Percentiles rank a stretch among this genome's conserved stretches.
Evolutionary conservation across 2,888 invertebrate species (phyloP).

Genomic region (Rhagium mordax): DNA sequence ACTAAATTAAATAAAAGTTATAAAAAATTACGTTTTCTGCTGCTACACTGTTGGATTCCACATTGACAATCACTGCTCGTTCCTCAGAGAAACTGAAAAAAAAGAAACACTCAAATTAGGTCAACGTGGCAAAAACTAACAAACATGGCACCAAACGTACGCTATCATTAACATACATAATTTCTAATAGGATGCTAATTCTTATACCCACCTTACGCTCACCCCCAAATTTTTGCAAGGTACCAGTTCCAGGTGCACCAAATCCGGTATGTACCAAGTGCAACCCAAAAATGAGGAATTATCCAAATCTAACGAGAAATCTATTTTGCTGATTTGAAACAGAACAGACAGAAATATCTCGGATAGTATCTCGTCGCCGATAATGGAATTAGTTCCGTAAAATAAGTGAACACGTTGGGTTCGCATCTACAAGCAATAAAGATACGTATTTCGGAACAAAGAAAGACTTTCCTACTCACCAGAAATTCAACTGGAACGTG

Average conservation of each 20-base stretch:
- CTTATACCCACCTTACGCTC: slow-evolving; percentile 72
- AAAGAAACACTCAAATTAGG: background rate
- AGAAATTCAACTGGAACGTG: slow-evolving; percentile 70
- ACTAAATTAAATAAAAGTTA: background rate
- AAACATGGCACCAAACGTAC: too few species aligned
- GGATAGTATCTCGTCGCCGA: slow-evolving; percentile 77
- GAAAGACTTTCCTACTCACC: slow-evolving; percentile 49
- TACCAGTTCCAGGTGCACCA: slow-evolving; percentile 74
- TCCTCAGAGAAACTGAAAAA: slow-evolving; percentile 73
- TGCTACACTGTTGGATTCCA: slow-evolving; percentile 75
- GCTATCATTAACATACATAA: too few species aligned
- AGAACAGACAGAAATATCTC: slow-evolving; percentile 75
- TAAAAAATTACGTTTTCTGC: slow-evolving; percentile 75
- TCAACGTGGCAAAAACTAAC: too few species aligned
- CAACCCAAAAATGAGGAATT: slow-evolving; percentile 77
- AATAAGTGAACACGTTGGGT: slow-evolving; percentile 53
- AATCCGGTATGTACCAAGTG: slow-evolving; percentile 75
- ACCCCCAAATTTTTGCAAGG: slow-evolving; percentile 77
- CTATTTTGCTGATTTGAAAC: slow-evolving; percentile 71
- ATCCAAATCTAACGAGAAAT: slow-evolving; percentile 72
- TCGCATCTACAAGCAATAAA: slow-evolving; percentile 47
- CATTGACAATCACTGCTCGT: slow-evolving; percentile 74
- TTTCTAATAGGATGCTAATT: too few species aligned
- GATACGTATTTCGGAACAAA: slow-evolving; percentile 41
- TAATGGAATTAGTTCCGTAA: slow-evolving; percentile 68